These are phyloP conservation scores for Podilymbus podiceps DNA, from an alignment of 2,113 vertebrate species.

Conservation along the genomic window DNA sequence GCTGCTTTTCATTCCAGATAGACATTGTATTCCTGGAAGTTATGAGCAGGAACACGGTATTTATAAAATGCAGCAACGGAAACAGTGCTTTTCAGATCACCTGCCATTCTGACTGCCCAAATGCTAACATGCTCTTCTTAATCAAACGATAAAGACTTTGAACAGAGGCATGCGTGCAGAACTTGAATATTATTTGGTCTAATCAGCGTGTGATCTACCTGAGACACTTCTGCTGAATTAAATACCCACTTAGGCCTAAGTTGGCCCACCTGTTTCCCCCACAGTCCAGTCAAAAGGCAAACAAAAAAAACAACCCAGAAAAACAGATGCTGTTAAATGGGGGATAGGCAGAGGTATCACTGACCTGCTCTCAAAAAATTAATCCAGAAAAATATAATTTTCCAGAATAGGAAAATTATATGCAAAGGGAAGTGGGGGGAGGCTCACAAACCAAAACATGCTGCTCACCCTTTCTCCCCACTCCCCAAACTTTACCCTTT, in stretches of 20 bases:
- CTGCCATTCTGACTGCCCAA: background rate
- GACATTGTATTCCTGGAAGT: conserved; percentile 52
- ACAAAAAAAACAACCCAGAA: background rate
- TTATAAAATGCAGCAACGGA: conserved; percentile 25
- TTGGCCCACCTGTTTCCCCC: background rate
- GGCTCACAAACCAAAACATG: background rate
- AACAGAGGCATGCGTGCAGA: background rate
- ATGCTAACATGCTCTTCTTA: background rate
- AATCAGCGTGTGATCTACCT: background rate
- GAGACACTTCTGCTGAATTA: background rate
- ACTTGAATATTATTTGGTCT: background rate
- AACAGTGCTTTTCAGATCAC: conserved; percentile 17
- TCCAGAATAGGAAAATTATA: background rate
- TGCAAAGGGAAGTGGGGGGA: fast-evolving
- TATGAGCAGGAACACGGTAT: background rate
- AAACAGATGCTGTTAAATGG: background rate
- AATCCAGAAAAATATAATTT: background rate
- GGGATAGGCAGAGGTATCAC: background rate
- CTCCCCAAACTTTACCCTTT: background rate
- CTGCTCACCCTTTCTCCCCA: background rate
- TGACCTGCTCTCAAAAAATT: background rate
- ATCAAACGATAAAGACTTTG: background rate
- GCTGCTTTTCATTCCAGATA: background rate
- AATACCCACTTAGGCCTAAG: background rate
- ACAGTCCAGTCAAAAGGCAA: background rate